Evolutionary conservation across 2,797 vertebrate genomes (phyloP).

Genomic region (Capromys pilorides): DNA sequence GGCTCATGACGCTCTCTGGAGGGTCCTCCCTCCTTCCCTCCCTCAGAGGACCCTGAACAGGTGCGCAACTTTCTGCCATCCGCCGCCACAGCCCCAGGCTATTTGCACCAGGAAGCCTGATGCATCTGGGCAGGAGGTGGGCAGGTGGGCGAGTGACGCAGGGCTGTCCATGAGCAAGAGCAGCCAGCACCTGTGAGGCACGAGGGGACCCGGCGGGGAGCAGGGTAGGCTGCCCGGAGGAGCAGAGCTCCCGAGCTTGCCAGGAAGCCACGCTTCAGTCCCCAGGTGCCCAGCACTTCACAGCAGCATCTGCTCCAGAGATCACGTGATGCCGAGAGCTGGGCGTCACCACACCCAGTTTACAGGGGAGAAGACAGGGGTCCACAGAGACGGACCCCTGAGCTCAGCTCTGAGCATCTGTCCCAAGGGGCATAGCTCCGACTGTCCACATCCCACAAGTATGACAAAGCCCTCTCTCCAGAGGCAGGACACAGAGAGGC

Average conservation of each 20-base stretch:
- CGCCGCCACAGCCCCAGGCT: not conserved
- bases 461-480: too few species aligned
- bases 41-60: accelerated
- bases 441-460: accelerated
- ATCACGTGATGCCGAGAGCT: not conserved
- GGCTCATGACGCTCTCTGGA: not conserved
- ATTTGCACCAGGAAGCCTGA: not conserved
- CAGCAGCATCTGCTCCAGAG: not conserved
- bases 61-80: not conserved
- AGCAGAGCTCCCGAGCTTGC: not conserved
- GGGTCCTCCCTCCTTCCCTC: not conserved
- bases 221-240: not conserved
- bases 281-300: not conserved
- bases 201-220: not conserved
- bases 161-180: not conserved
- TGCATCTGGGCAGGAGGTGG: not conserved
- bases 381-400: not conserved
- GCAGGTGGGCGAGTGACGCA: accelerated
- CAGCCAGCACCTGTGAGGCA: accelerated
- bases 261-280: not conserved
- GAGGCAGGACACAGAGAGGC: not conserved
- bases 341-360: not conserved
- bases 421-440: not conserved
- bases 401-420: not conserved
- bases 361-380: not conserved